These are phyloP conservation scores for Spialia ferax DNA, from an alignment of 2,888 invertebrate genomes.

Conservation along the genomic window DNA sequence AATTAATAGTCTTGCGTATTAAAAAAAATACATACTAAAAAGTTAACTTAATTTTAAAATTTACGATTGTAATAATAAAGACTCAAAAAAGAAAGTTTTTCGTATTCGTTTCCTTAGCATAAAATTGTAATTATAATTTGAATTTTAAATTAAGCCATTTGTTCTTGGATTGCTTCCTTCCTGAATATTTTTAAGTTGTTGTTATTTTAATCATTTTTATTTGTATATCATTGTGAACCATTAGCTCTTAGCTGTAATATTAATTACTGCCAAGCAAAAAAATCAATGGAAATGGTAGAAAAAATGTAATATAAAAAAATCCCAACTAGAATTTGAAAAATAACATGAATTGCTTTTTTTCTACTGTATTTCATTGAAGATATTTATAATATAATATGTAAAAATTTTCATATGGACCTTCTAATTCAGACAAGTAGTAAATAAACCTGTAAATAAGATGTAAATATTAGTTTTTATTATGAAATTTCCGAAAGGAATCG, in stretches of 20 bases:
- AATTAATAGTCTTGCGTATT: too few relatives aligned
- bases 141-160: too few relatives aligned
- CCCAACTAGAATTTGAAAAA: too few relatives aligned
- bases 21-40: too few relatives aligned
- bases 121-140: too few relatives aligned
- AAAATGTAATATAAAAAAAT: background rate
- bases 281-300: background rate
- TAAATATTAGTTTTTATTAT: slow-evolving; percentile 69
- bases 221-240: background rate
- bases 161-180: too few relatives aligned
- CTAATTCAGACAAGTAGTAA: slow-evolving; percentile 29
- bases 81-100: too few relatives aligned
- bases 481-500: slow-evolving; percentile 58
- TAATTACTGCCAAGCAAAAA: slow-evolving; percentile 10
- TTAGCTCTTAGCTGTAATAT: slow-evolving; percentile 8
- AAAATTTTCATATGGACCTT: slow-evolving; percentile 31
- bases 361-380: slow-evolving; percentile 5
- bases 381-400: slow-evolving; percentile 22
- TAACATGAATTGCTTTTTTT: background rate
- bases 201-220: background rate
- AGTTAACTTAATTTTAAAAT: too few relatives aligned
- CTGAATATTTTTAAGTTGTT: too few relatives aligned
- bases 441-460: slow-evolving; percentile 48
- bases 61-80: too few relatives aligned
- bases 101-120: too few relatives aligned